phyloP scores from a whole-genome alignment of 2,113 vertebrate species.

The Cisticola juncidis region DNA sequence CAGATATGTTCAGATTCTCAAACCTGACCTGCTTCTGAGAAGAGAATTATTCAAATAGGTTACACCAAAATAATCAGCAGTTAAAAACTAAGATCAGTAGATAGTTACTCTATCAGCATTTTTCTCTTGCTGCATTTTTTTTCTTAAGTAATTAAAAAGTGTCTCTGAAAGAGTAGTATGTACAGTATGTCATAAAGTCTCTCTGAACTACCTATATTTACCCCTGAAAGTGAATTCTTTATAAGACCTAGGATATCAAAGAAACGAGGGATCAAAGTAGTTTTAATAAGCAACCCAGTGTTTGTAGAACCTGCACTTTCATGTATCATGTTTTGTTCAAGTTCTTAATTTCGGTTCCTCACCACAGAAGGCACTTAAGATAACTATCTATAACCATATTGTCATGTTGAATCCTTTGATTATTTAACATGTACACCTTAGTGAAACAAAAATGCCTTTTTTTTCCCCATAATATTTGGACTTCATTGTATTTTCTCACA shows the following conservation, averaged over 20 bases:
- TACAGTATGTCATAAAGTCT: slow-evolving; percentile 90
- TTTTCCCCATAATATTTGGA: slow-evolving; percentile 69
- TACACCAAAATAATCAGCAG: slow-evolving; percentile 50
- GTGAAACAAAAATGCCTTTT: slow-evolving; percentile 78
- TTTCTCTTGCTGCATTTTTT: slow-evolving; percentile 69
- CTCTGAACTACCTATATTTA: slow-evolving; percentile 99
- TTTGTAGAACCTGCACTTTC: slow-evolving; percentile 91
- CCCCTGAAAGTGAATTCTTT: slow-evolving; percentile 99
- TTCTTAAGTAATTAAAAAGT: slow-evolving; percentile 92
- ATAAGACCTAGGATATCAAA: slow-evolving; percentile 99
- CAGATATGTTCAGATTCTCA: neutral
- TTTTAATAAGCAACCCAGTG: slow-evolving; percentile 99
- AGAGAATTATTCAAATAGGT: slow-evolving; percentile 9
- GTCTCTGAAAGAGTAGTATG: slow-evolving; percentile 85
- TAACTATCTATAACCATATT: slow-evolving; percentile 89
- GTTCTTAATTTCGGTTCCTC: slow-evolving; percentile 83
- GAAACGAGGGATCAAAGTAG: slow-evolving; percentile 93
- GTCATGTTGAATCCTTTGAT: slow-evolving; percentile 92
- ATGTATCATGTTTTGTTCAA: slow-evolving; percentile 86
- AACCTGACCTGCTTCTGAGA: slow-evolving; percentile 3
- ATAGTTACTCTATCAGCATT: slow-evolving; percentile 67
- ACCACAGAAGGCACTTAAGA: slow-evolving; percentile 88
- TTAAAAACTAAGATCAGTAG: slow-evolving; percentile 12
- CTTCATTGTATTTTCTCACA: slow-evolving; percentile 62
- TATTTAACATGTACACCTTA: slow-evolving; percentile 87